Base-by-base conservation (phyloP, 2,113 vertebrate genomes). In the Campylomormyrus tamandua region DNA sequence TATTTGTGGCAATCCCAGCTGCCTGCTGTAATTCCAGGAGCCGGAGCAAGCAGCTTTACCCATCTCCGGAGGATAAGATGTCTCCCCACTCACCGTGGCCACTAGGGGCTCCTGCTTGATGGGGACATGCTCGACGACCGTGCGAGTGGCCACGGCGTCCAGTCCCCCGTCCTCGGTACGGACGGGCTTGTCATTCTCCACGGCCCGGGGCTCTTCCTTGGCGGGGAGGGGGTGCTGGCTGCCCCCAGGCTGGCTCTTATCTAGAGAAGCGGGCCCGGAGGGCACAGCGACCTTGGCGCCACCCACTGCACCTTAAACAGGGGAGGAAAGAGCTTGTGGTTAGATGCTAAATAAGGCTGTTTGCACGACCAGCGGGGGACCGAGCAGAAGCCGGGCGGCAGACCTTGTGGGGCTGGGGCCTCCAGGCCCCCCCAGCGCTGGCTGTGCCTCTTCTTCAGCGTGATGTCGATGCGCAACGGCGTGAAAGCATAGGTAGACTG, bases 251-350 rank as follows among this genome's bases (percentile, higher is more conserved):
- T 97, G 97, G 88, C 95, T 95, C 91, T 98, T 96, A 87, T 99
- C 98, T 92, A 98, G 94, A 92, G 98, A 97, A 66, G 97, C 95
- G 93, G 98, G 97, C 92, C 97, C 96, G 93, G 98, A 97, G 94
- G 98, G 96, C 96, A 99, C 96, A 91, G 98, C 98, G 46, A 99
- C 98, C 94, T 99, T 99, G 94, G 98, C 98, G 93, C 98, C 98
- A 96, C 98, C 98, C 98, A 99, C 98, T 99, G 98, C 98, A 99
- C 98, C 98, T 99, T 99, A 97, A 99, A 98, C 96, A 99, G 95
- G 96, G 97, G 96, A 97, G 93, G 95, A 95, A 92, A 91, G 90
- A 92, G 96, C 96, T 96, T 98, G 97, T 96, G 97, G 96, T 99
- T 97, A 99, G 97, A 96, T 17, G 74, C 74, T 80, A 80, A 80